Conservation (phyloP, 1,140 invertebrate species). For the Penaeus vannamei region DNA sequence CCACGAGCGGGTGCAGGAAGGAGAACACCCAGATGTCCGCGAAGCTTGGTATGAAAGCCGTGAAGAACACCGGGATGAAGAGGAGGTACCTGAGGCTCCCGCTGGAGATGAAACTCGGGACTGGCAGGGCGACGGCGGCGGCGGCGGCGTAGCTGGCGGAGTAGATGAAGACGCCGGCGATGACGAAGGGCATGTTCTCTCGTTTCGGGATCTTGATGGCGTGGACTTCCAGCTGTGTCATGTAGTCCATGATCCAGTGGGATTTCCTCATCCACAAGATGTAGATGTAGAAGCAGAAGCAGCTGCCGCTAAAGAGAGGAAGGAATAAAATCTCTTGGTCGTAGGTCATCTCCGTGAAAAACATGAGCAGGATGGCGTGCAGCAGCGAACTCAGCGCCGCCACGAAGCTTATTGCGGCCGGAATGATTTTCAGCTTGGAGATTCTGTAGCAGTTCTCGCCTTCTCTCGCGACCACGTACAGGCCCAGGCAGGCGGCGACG, state of each 20-base stretch:
- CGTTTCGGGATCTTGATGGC: not conserved
- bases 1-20: slow-evolving; percentile 11
- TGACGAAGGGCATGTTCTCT: not conserved
- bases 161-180: not conserved
- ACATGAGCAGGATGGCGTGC: not conserved
- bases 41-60: slow-evolving; percentile 8
- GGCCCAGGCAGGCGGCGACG: not conserved
- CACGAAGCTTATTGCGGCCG: not conserved
- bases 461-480: slow-evolving; percentile 9
- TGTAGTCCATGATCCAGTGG: slow-evolving; percentile 3
- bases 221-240: slow-evolving; percentile 6
- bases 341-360: not conserved
- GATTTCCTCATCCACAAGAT: slow-evolving; percentile 21
- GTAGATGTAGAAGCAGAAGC: slow-evolving; percentile 4
- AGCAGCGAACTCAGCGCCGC: not conserved
- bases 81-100: slow-evolving; percentile 5
- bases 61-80: slow-evolving; percentile 21
- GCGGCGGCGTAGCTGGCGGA: not conserved
- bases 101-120: not conserved
- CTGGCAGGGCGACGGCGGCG: not conserved
- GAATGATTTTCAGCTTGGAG: not conserved
- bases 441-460: not conserved
- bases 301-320: not conserved
- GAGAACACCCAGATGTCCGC: slow-evolving; percentile 3
- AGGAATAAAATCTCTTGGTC: slow-evolving; percentile 8